phyloP scores from a whole-genome alignment of 2,888 invertebrate species.

The Chrysotoxum bicinctum region DNA sequence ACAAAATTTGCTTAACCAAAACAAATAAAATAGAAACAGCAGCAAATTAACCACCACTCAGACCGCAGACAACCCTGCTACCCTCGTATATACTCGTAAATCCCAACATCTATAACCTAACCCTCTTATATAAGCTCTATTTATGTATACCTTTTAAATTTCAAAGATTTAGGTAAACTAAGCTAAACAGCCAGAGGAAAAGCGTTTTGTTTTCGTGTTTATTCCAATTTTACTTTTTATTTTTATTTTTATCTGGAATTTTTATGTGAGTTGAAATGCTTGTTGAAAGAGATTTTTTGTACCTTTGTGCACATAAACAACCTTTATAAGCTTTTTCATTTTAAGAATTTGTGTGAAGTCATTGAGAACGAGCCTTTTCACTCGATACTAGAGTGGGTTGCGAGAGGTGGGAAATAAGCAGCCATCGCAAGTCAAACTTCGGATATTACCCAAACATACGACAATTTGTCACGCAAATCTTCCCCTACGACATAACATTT shows the following conservation, averaged over 20 bases:
- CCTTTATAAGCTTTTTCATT: constrained; percentile 22
- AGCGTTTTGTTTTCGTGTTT: constrained; percentile 58
- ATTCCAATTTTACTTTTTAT: constrained; percentile 55
- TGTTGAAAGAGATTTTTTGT: constrained; percentile 56
- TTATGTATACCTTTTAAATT: constrained; percentile 16
- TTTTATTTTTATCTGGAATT: constrained; percentile 61
- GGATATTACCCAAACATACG: constrained; percentile 51
- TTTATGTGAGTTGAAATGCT: constrained; percentile 64
- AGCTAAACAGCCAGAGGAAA: constrained; percentile 47
- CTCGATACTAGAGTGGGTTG: background rate
- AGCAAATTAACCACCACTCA: constrained; percentile 4
- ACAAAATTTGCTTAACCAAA: constrained; percentile 46
- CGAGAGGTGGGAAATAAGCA: background rate
- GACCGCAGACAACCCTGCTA: background rate
- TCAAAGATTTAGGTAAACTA: constrained; percentile 31
- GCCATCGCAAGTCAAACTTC: constrained; percentile 56
- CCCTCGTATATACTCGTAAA: background rate
- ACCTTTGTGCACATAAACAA: constrained; percentile 61
- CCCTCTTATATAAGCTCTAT: constrained; percentile 17
- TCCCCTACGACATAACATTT: constrained; percentile 1
- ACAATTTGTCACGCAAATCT: constrained; percentile 69
- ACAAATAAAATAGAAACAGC: constrained; percentile 47
- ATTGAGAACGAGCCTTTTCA: constrained; percentile 41
- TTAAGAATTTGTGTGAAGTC: constrained; percentile 32
- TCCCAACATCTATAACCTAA: background rate